Conservation (phyloP, 1,140 invertebrate species). For the Neuroterus valhalla region DNA sequence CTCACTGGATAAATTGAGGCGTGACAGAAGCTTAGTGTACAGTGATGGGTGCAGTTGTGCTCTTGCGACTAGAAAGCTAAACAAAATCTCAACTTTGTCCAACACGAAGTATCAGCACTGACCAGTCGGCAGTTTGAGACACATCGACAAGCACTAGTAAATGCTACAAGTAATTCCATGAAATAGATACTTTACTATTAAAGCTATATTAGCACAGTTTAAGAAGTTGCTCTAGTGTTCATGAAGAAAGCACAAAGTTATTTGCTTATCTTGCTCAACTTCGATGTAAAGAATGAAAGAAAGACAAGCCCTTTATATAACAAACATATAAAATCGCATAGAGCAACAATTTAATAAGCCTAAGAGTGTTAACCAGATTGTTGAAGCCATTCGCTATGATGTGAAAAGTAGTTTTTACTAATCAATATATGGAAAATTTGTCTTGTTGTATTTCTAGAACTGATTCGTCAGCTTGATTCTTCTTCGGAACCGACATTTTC, state of each 20-base stretch:
- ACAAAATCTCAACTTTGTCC: slow-evolving; percentile 64
- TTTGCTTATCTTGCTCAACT: slow-evolving; percentile 26
- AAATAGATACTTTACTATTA: slow-evolving; percentile 56
- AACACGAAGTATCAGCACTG: slow-evolving; percentile 58
- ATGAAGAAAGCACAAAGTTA: neutral
- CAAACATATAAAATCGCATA: neutral
- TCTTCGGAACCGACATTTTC: neutral
- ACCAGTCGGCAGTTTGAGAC: slow-evolving; percentile 49
- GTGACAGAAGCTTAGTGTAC: slow-evolving; percentile 71
- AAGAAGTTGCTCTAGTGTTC: slow-evolving; percentile 50
- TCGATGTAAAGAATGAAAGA: neutral
- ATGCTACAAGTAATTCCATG: slow-evolving; percentile 42
- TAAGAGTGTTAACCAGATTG: too few species aligned
- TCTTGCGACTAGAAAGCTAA: slow-evolving; percentile 73
- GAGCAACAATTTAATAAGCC: neutral
- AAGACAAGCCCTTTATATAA: neutral
- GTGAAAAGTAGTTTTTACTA: too few species aligned
- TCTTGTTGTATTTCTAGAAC: neutral
- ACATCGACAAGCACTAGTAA: slow-evolving; percentile 48
- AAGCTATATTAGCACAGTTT: slow-evolving; percentile 62
- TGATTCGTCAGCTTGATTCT: neutral
- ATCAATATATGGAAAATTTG: neutral
- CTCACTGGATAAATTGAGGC: slow-evolving; percentile 36
- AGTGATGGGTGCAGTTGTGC: slow-evolving; percentile 71
- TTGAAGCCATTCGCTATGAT: too few species aligned